Conservation (phyloP, 2,113 vertebrate species). For the Podarcis raffonei region DNA sequence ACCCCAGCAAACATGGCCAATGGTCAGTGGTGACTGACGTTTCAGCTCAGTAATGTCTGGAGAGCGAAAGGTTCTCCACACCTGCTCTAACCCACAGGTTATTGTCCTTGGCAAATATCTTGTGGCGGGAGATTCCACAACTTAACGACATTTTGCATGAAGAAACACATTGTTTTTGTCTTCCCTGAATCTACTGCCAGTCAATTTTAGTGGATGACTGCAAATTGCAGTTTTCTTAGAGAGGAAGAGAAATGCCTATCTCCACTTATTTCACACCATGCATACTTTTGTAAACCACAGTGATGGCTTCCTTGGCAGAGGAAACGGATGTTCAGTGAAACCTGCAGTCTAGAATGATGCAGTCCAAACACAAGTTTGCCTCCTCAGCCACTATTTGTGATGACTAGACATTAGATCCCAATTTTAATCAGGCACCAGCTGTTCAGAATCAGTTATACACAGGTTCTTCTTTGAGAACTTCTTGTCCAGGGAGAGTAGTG, state of each 20-base stretch:
- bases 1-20: too few species aligned
- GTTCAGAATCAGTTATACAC: background rate
- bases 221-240: too few species aligned
- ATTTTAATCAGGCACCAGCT: background rate
- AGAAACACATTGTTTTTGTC: too few species aligned
- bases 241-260: background rate
- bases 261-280: background rate
- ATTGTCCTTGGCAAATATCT: too few species aligned
- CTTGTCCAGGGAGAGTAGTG: background rate
- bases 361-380: background rate
- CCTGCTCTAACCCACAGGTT: too few species aligned
- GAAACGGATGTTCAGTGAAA: background rate
- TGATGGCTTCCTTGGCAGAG: background rate
- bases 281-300: conserved; percentile 25
- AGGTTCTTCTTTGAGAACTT: background rate
- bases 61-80: too few species aligned
- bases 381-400: background rate
- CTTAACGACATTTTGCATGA: too few species aligned
- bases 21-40: too few species aligned
- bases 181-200: too few species aligned
- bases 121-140: too few species aligned
- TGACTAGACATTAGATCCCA: background rate
- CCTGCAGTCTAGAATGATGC: background rate
- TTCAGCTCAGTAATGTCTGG: too few species aligned
- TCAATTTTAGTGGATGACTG: too few species aligned